phyloP scores from a whole-genome alignment of 1,140 invertebrate genomes.

The Drosophila pandora region DNA sequence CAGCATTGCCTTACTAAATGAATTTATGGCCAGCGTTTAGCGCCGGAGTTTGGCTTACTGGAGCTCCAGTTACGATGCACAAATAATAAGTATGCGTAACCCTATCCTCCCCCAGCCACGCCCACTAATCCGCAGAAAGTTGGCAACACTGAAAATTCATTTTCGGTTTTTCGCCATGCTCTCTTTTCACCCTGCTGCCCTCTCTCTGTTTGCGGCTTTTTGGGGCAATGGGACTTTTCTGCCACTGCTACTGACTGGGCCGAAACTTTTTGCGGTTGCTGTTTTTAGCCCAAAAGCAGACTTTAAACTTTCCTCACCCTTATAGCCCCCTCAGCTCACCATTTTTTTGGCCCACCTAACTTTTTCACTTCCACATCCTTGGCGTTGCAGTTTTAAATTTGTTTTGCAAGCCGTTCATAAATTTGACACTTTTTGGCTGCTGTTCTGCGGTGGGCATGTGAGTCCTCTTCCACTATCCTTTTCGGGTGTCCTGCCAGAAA shows the following conservation, averaged over 20 bases:
- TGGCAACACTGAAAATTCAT: constrained; percentile 81
- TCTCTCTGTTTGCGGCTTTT: constrained; percentile 11
- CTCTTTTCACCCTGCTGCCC: constrained; percentile 10
- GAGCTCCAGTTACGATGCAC: constrained; percentile 27
- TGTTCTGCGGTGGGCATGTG: constrained; percentile 21
- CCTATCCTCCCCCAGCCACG: constrained; percentile 8
- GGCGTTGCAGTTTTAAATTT: constrained; percentile 63
- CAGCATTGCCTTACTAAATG: constrained; percentile 76
- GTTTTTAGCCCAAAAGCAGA: constrained; percentile 70
- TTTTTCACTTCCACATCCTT: constrained; percentile 14
- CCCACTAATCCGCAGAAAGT: constrained; percentile 66
- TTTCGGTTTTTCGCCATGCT: constrained; percentile 48
- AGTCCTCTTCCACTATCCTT: constrained; percentile 1
- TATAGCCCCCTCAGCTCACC: not conserved
- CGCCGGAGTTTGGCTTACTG: constrained; percentile 27
- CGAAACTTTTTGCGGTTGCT: constrained; percentile 67
- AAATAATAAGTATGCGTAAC: constrained; percentile 71
- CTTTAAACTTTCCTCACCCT: constrained; percentile 52
- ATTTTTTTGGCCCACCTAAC: not conserved
- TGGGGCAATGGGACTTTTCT: constrained; percentile 9
- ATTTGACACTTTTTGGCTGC: constrained; percentile 79
- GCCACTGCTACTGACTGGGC: constrained; percentile 20
- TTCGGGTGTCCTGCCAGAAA: constrained; percentile 11
- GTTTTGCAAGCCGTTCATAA: constrained; percentile 77
- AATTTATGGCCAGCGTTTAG: constrained; percentile 75